Percentiles rank a stretch among this genome's conserved stretches.
Conservation (phyloP, 2,797 vertebrate genomes). For the Botia kubotai region DNA sequence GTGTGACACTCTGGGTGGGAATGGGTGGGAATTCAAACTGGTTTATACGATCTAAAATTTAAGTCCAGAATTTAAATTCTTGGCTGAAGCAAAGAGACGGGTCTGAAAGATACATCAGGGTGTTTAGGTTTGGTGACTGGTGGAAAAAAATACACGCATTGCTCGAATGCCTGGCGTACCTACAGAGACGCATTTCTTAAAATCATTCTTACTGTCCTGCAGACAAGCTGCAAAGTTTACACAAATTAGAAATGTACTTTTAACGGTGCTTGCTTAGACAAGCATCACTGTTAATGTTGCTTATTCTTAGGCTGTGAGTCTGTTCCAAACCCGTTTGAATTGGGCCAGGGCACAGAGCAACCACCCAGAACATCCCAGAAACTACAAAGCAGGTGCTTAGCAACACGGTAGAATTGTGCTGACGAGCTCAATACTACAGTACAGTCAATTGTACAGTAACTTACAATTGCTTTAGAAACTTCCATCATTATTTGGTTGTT, state of each 20-base stretch:
- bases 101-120: not conserved
- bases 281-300: not conserved
- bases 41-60: slow-evolving; percentile 27
- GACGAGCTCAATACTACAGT: too few relatives aligned
- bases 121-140: slow-evolving; percentile 13
- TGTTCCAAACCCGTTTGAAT: too few relatives aligned
- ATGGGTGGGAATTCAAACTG: slow-evolving; percentile 32
- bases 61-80: not conserved
- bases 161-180: slow-evolving; percentile 15
- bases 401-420: too few relatives aligned
- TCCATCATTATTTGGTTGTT: too few relatives aligned
- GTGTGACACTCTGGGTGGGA: slow-evolving; percentile 35
- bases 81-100: slow-evolving; percentile 14
- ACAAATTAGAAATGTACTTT: not conserved
- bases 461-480: too few relatives aligned
- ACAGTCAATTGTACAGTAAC: too few relatives aligned
- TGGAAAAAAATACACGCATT: slow-evolving; percentile 7
- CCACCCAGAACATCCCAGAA: too few relatives aligned
- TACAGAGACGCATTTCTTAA: not conserved
- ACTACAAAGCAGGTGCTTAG: too few relatives aligned
- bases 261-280: not conserved
- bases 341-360: too few relatives aligned
- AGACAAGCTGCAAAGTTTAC: not conserved
- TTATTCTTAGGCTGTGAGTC: not conserved
- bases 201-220: not conserved